Conservation (phyloP, 2,888 invertebrate genomes). For the Acronicta alni region DNA sequence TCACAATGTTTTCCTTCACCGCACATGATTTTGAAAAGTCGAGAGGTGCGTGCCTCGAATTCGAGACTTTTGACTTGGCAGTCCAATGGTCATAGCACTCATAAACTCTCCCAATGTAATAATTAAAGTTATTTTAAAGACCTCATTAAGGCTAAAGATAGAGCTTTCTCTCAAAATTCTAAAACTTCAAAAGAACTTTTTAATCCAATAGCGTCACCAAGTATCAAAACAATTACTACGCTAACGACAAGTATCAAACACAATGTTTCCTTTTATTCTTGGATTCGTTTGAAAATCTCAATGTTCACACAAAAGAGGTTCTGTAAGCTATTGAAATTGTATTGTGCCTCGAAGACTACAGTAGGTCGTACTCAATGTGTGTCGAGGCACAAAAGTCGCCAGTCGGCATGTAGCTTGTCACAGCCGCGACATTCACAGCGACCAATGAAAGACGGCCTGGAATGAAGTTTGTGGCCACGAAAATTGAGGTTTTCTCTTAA, state of each 20-base stretch:
- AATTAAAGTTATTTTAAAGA: too few relatives aligned
- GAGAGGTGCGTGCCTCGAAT: too few relatives aligned
- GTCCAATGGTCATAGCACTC: too few relatives aligned
- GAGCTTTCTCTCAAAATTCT: too few relatives aligned
- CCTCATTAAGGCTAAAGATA: too few relatives aligned
- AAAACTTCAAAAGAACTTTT: too few relatives aligned
- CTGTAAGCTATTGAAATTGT: not conserved
- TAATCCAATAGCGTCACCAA: too few relatives aligned
- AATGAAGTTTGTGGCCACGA: constrained; percentile 1
- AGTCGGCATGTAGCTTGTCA: not conserved
- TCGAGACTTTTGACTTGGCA: too few relatives aligned
- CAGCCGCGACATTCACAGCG: not conserved
- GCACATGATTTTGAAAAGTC: too few relatives aligned
- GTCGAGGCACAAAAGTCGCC: constrained; percentile 1
- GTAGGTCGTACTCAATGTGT: not conserved
- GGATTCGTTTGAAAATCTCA: not conserved
- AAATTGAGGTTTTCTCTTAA: not conserved
- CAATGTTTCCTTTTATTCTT: not conserved
- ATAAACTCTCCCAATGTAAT: too few relatives aligned
- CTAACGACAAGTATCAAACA: constrained; percentile 1
- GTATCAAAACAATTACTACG: not conserved
- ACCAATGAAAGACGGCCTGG: not conserved
- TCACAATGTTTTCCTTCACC: too few relatives aligned
- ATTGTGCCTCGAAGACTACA: not conserved
- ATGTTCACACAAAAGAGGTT: not conserved